These are phyloP conservation scores for Periplaneta americana DNA, from an alignment of 1,140 invertebrate species.

Conservation along the genomic window DNA sequence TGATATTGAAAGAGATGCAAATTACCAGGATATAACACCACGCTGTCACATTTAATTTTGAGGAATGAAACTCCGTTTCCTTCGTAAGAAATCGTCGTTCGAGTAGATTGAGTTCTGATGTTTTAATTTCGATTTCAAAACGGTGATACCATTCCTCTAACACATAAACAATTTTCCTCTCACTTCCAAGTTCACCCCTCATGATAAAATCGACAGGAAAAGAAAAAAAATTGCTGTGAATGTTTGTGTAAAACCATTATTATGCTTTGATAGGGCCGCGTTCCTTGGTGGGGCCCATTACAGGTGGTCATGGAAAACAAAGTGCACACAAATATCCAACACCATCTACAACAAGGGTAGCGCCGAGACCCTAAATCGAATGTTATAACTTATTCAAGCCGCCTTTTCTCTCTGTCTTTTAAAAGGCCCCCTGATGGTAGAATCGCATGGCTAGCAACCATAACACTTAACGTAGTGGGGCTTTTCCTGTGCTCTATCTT, in stretches of 20 bases:
- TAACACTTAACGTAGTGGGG: not conserved
- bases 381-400: not conserved
- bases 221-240: not conserved
- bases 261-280: not conserved
- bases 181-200: not conserved
- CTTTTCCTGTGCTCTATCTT: not conserved
- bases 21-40: too few species aligned
- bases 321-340: not conserved
- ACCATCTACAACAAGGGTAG: not conserved
- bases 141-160: not conserved
- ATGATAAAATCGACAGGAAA: not conserved
- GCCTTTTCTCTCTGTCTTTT: not conserved
- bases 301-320: not conserved
- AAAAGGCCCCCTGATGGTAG: not conserved
- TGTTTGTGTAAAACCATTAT: not conserved
- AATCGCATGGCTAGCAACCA: not conserved
- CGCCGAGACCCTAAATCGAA: not conserved
- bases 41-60: too few species aligned
- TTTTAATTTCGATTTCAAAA: not conserved
- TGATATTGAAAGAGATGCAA: too few species aligned
- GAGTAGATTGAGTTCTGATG: too few species aligned
- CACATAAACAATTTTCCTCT: not conserved
- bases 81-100: too few species aligned
- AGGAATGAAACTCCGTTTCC: too few species aligned
- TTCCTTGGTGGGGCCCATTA: not conserved